Base-by-base conservation (phyloP, 2,888 invertebrate genomes). In the Cephalotes varians region DNA sequence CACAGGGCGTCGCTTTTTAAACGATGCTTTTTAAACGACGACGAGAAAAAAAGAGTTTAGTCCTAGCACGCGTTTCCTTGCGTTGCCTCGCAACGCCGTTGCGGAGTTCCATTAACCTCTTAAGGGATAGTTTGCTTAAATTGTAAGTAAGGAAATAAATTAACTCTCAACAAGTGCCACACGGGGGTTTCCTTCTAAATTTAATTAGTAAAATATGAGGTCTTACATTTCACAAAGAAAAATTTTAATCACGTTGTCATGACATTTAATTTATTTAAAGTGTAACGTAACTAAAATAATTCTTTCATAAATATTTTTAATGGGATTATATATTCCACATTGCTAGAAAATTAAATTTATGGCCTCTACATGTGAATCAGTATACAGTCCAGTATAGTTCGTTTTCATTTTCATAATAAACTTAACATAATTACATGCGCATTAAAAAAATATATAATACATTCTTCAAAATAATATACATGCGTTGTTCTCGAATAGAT, bases 1-100 rank as follows among this genome's bases (percentile, higher is more conserved):
- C 82, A 49, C 67, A 31, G 2, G 74, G 74, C 56, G 40, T 73
- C 58, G 67, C 62, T 81, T 83, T 83, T 85, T 54, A 51, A n/a
- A 54, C 65, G 60, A 37, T 25, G n/a, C 40, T n/a, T 40, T 37
- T 44, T 69, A 77, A 77, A 77, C 25, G 21, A 56, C 21, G 9
- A 49, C 49, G 64, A 54, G 62, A 3, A 21, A 21, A 21, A 28
- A 65, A 67, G 37, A 54, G 28, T 54, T 40, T 25, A 51, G 18
- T 51, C 25, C 40, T 67, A 49, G 25, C 65, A 67, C 40, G 28
- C n/a, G 10, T 54, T 76, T 54, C 7, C 3, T n/a, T 5, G 5
- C 37, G 76, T 74, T 64, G 28, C 51, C 3, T n/a, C 9, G 67
- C 37, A 76, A 76, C 37, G n/a, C 40, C 6, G 5, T 28, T 37